Evolutionary conservation across 92 coral and sea anemone species (phyloP).

Genomic region (Epizoanthus stellaris): DNA sequence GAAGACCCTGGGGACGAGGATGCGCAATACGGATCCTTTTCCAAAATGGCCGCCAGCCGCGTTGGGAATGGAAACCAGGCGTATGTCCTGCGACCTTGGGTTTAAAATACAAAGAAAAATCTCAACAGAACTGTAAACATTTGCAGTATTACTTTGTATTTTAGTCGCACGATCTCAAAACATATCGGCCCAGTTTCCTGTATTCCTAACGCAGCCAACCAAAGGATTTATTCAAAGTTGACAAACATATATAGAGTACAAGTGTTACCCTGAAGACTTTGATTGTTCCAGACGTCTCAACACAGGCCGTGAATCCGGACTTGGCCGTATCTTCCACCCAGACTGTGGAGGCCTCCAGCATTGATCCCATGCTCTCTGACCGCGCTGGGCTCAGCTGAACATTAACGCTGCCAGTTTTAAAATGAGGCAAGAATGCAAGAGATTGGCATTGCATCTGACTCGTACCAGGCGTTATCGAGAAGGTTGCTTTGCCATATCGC

Average conservation of each 20-base stretch:
- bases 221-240: not conserved
- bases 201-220: too few relatives aligned
- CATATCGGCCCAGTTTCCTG: too few relatives aligned
- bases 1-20: too few relatives aligned
- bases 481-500: slow-evolving; percentile 24
- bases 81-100: too few relatives aligned
- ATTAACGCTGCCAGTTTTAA: slow-evolving; percentile 50
- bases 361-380: slow-evolving; percentile 45
- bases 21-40: too few relatives aligned
- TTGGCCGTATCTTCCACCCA: slow-evolving; percentile 73
- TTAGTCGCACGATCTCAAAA: too few relatives aligned
- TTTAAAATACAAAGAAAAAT: too few relatives aligned
- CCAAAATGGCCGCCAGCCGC: too few relatives aligned
- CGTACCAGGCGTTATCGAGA: slow-evolving; percentile 21
- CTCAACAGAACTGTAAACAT: too few relatives aligned
- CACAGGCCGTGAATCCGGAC: slow-evolving; percentile 71
- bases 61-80: too few relatives aligned
- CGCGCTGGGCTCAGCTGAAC: slow-evolving; percentile 72
- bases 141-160: too few relatives aligned
- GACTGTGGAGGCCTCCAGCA: slow-evolving; percentile 75
- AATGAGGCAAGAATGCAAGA: slow-evolving; percentile 52
- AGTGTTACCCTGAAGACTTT: slow-evolving; percentile 51
- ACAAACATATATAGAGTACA: not conserved
- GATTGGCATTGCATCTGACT: slow-evolving; percentile 47
- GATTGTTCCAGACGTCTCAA: slow-evolving; percentile 64